Base-by-base conservation (phyloP, 2,797 vertebrate genomes). In the Rhinatrema bivittatum region DNA sequence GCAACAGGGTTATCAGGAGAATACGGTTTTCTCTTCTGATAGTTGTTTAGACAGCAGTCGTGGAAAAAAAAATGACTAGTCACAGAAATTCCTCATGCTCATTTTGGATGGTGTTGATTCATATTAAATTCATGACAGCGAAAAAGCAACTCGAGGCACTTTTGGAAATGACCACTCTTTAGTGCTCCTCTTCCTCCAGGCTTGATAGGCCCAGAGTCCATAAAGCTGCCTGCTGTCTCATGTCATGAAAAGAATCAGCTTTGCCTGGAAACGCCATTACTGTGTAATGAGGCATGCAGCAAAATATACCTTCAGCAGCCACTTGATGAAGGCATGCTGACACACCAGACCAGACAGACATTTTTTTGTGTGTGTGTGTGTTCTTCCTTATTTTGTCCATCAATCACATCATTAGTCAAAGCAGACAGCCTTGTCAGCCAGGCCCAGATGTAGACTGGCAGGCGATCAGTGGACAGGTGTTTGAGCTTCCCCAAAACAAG, bases 351-450 rank as follows among this genome's bases (percentile, higher is more conserved):
- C 83, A 85, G 82, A 85, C 78, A 84, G 76, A 81, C 85, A 85
- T 82, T 79, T 67, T 82, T 76, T 78, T 80, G 76, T 78, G 78
- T 84, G 70, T 80, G 76, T 78, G 78, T 84, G 70, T 82, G 84
- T 84, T 79, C 81, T 77, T 81, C 80, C 85, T 82, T 86, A 88
- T 86, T 83, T 86, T 84, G 86, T 89, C 87, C 85, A 89, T 91
- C 89, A 89, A 87, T 91, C 85, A 89, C 84, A 76, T 85, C 86
- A 90, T 89, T 91, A 91, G 86, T 88, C 86, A 91, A 87, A 87
- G 84, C 83, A 86, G 86, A 87, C 86, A 84, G 78, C 73, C 73
- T 78, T 87, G 86, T 84, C 85, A 87, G 76, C 75, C 61, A 47
- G 78, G 79, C 78, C 77, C 80, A 81, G 83, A 85, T 76, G 84